Evolutionary conservation across 2,797 vertebrate genomes (phyloP).

Genomic region (Okamejei kenojei): DNA sequence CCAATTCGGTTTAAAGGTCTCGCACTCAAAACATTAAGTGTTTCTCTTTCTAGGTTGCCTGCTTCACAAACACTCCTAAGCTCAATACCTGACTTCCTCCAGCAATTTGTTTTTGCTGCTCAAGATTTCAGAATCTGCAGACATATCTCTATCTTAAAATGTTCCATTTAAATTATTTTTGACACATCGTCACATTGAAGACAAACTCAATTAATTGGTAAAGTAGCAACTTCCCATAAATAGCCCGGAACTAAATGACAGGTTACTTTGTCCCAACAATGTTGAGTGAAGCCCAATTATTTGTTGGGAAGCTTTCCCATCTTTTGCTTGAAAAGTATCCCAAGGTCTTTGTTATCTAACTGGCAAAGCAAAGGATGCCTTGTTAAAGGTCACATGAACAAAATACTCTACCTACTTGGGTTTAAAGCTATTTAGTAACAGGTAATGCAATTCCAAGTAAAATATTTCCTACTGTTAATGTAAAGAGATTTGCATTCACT

Average conservation of each 20-base stretch:
- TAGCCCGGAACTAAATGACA: not conserved
- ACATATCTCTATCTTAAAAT: not conserved
- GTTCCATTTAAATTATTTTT: not conserved
- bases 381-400: not conserved
- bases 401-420: not conserved
- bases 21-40: no score
- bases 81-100: not conserved
- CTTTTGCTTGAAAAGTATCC: not conserved
- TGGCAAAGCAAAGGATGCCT: not conserved
- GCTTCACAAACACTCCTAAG: not conserved
- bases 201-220: not conserved
- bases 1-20: no score
- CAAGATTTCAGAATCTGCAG: not conserved
- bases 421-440: not conserved
- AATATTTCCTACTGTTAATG: not conserved
- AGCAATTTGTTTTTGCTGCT: not conserved
- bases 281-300: not conserved
- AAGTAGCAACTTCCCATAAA: not conserved
- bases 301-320: not conserved
- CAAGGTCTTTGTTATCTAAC: not conserved
- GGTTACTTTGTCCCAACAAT: not conserved
- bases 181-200: not conserved
- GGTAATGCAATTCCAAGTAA: not conserved
- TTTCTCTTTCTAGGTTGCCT: no score
- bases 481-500: conserved; percentile 41